These are phyloP conservation scores for Saccostrea glomerata DNA, from an alignment of 1,140 invertebrate genomes.

Conservation along the genomic window DNA sequence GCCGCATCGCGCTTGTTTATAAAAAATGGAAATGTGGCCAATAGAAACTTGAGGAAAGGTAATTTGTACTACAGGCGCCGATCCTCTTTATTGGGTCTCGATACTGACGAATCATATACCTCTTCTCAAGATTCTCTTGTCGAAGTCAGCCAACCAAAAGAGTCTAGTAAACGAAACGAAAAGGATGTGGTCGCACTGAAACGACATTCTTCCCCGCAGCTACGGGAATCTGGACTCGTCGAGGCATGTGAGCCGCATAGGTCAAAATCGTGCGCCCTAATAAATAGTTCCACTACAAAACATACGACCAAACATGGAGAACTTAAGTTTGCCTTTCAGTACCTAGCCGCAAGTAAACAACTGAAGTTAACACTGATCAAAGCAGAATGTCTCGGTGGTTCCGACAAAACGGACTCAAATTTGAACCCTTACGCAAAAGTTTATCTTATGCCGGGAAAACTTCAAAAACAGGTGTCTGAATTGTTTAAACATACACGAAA, in stretches of 20 bases:
- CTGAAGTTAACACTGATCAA: slow-evolving; percentile 72
- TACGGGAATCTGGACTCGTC: slow-evolving; percentile 33
- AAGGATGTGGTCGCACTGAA: slow-evolving; percentile 53
- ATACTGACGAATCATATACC: slow-evolving; percentile 15
- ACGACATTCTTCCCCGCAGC: slow-evolving; percentile 69
- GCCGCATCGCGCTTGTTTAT: slow-evolving; percentile 11
- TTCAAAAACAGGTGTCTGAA: slow-evolving; percentile 72
- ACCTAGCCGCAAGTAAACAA: slow-evolving; percentile 67
- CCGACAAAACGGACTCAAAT: slow-evolving; percentile 63
- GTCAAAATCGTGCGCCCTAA: slow-evolving; percentile 55
- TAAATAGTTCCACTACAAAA: slow-evolving; percentile 43
- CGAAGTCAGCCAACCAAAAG: slow-evolving; percentile 14
- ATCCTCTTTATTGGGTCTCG: slow-evolving; percentile 65
- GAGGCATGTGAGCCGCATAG: slow-evolving; percentile 41
- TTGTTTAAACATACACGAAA: slow-evolving; percentile 71
- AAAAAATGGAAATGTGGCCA: neutral
- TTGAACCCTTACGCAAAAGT: slow-evolving; percentile 69
- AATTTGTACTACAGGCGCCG: slow-evolving; percentile 68
- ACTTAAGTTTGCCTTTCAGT: slow-evolving; percentile 75
- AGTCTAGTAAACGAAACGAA: slow-evolving; percentile 29
- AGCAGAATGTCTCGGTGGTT: slow-evolving; percentile 71
- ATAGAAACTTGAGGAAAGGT: slow-evolving; percentile 37
- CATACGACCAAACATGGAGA: slow-evolving; percentile 71
- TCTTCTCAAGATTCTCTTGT: slow-evolving; percentile 37
- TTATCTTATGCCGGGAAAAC: slow-evolving; percentile 74